These are phyloP conservation scores for Syrista parreyssii DNA, from an alignment of 2,888 invertebrate genomes.

Conservation along the genomic window DNA sequence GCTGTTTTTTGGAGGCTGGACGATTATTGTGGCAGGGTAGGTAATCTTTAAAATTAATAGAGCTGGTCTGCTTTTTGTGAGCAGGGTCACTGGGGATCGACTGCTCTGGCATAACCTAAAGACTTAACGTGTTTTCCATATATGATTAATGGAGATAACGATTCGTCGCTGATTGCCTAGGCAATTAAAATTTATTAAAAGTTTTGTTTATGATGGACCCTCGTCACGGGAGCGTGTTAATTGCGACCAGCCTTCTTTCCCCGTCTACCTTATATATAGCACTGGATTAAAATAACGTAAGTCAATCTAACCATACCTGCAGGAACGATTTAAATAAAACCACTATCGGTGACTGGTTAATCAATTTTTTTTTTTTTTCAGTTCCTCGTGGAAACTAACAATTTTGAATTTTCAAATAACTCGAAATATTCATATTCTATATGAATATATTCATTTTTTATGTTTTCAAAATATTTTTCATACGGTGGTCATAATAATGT, in stretches of 20 bases:
- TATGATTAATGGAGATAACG: slow-evolving; percentile 21
- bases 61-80: slow-evolving; percentile 15
- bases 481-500: not conserved
- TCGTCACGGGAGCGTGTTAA: slow-evolving; percentile 16
- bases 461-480: not conserved
- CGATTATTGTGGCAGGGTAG: not conserved
- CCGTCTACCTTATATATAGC: not conserved
- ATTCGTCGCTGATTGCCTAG: slow-evolving; percentile 20
- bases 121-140: slow-evolving; percentile 16
- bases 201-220: slow-evolving; percentile 23
- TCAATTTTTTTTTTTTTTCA: no score
- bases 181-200: slow-evolving; percentile 25
- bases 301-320: not conserved
- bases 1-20: not conserved
- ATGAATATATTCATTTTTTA: not conserved
- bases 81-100: slow-evolving; percentile 14
- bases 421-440: not conserved
- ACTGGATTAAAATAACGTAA: not conserved
- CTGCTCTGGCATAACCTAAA: slow-evolving; percentile 12
- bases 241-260: not conserved
- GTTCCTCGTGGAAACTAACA: no score
- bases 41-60: slow-evolving; percentile 21
- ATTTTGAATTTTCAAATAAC: not conserved
- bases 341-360: not conserved
- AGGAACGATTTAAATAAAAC: not conserved